Conservation (phyloP, 2,797 vertebrate genomes). For the Bradypodion pumilum region DNA sequence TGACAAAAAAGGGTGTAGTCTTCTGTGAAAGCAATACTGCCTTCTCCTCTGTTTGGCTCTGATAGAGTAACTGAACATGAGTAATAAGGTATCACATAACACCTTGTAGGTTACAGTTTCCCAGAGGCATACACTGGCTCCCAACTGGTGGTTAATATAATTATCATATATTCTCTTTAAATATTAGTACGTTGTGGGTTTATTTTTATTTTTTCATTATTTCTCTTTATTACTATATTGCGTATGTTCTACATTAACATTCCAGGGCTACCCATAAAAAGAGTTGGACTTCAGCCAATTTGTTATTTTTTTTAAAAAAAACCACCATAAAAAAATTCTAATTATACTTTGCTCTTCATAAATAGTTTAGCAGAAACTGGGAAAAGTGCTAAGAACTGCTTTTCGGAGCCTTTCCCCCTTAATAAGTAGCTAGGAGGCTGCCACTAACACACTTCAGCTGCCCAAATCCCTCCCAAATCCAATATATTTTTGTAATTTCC, state of each 20-base stretch:
- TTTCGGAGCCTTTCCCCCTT: slow-evolving; percentile 51
- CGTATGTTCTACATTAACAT: slow-evolving; percentile 63
- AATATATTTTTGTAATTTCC: slow-evolving; percentile 71
- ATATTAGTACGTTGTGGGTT: slow-evolving; percentile 47
- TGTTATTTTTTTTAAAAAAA: slow-evolving; percentile 53
- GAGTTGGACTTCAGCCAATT: slow-evolving; percentile 56
- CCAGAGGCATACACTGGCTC: slow-evolving; percentile 23
- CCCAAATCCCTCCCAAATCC: slow-evolving; percentile 60
- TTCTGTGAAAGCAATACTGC: slow-evolving; percentile 21
- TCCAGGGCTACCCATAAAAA: slow-evolving; percentile 65
- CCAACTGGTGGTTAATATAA: slow-evolving; percentile 35
- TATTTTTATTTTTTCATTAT: slow-evolving; percentile 33
- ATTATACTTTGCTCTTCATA: slow-evolving; percentile 62
- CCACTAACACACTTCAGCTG: slow-evolving; percentile 53
- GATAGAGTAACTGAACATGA: slow-evolving; percentile 18
- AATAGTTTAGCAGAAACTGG: slow-evolving; percentile 59
- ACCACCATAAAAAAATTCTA: slow-evolving; percentile 59
- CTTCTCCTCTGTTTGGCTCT: background rate
- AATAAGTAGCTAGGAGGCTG: slow-evolving; percentile 52
- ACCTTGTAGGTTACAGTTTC: slow-evolving; percentile 24
- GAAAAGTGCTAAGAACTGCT: slow-evolving; percentile 46
- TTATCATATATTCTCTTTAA: slow-evolving; percentile 58
- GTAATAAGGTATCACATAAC: slow-evolving; percentile 22
- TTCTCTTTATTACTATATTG: slow-evolving; percentile 51
- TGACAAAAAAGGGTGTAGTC: slow-evolving; percentile 42